Conservation (phyloP, 2,113 vertebrate species). For the Tenrec ecaudatus region DNA sequence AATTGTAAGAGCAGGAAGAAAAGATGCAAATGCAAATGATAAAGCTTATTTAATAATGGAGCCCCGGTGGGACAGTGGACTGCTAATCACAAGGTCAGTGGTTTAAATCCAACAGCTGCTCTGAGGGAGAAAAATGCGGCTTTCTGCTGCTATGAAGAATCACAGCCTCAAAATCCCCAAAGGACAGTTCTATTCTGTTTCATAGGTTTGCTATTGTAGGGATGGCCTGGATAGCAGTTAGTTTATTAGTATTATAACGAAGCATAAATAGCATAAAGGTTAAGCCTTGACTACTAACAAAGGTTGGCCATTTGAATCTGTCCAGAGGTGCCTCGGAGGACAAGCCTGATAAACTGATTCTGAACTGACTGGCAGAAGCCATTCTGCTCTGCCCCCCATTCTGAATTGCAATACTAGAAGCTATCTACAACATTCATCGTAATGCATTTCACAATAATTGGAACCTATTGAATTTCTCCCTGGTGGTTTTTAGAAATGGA, state of each 20-base stretch:
- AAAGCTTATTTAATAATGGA: no score
- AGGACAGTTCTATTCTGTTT: no score
- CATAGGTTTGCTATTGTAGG: no score
- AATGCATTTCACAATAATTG: not conserved
- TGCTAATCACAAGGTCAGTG: no score
- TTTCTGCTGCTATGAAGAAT: no score
- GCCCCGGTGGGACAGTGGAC: no score
- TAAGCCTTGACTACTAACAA: not conserved
- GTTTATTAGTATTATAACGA: no score
- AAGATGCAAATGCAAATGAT: no score
- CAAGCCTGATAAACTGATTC: not conserved
- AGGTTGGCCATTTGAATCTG: not conserved
- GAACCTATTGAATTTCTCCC: not conserved
- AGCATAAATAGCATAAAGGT: not conserved
- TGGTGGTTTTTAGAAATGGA: not conserved
- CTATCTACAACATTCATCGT: not conserved
- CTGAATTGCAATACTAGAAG: not conserved
- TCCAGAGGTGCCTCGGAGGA: not conserved
- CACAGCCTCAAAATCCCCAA: no score
- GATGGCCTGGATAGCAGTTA: no score
- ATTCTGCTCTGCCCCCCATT: not conserved
- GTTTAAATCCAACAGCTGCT: no score
- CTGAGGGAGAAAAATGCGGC: no score
- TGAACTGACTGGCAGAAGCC: not conserved
- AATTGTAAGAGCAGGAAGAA: not conserved